phyloP scores from a whole-genome alignment of 2,797 vertebrate species.

The Sternarchorhynchus goeldii region DNA sequence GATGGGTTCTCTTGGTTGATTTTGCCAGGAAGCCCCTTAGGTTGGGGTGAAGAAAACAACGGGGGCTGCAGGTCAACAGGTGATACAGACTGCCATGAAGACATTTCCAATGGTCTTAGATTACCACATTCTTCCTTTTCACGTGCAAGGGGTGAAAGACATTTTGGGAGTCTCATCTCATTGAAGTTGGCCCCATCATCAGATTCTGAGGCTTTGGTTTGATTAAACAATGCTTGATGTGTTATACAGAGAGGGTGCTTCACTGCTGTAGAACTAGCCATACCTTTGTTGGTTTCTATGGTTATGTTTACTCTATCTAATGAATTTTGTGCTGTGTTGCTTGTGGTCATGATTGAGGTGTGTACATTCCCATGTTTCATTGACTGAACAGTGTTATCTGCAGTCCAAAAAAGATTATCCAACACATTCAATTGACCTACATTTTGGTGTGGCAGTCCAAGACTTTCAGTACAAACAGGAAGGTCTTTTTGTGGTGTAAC shows the following conservation, averaged over 20 bases:
- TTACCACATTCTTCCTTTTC: slow-evolving; percentile 23
- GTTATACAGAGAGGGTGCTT: no score
- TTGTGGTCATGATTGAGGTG: not conserved
- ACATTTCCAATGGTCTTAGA: not conserved
- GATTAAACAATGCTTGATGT: slow-evolving; percentile 3
- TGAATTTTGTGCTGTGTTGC: not conserved
- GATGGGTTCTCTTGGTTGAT: slow-evolving; percentile 20
- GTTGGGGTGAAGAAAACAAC: slow-evolving; percentile 24
- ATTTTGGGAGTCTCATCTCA: slow-evolving; percentile 61
- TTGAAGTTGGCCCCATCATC: slow-evolving; percentile 40
- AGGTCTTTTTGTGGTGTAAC: not conserved
- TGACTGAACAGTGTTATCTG: not conserved
- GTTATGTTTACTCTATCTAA: not conserved
- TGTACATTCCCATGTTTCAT: not conserved
- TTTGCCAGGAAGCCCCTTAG: slow-evolving; percentile 10
- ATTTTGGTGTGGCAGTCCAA: not conserved
- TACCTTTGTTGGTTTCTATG: not conserved
- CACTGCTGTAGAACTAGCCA: not conserved
- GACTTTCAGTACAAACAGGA: not conserved
- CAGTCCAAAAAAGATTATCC: not conserved
- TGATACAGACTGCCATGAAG: slow-evolving; percentile 52
- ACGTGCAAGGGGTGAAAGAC: slow-evolving; percentile 67
- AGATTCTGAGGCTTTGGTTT: not conserved
- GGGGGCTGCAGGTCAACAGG: slow-evolving; percentile 52
- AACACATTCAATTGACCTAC: not conserved